Conservation (phyloP, 2,113 vertebrate genomes). For the Natator depressus region DNA sequence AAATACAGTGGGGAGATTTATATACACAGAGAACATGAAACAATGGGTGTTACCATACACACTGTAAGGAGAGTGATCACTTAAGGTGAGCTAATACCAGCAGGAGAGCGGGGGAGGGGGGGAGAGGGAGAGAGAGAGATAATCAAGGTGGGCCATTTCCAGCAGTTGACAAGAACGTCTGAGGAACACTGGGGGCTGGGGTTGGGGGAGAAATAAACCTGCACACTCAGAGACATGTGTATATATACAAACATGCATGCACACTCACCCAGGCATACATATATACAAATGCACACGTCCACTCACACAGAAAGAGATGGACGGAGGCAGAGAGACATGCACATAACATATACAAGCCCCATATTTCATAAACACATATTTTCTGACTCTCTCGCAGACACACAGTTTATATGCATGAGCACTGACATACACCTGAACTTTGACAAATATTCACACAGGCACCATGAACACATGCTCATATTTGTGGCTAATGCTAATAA, state of each 20-base stretch:
- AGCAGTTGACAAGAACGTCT: no score
- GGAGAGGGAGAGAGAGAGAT: no score
- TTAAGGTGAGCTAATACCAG: no score
- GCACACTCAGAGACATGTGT: neutral
- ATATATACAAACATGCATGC: neutral
- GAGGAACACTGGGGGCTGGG: no score
- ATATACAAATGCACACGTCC: neutral
- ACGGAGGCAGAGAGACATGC: neutral
- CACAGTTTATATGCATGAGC: neutral
- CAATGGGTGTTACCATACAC: no score
- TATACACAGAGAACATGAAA: no score
- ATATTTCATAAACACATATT: neutral
- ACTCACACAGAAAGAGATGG: neutral
- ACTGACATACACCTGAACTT: neutral
- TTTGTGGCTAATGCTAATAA: neutral
- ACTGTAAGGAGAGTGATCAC: no score
- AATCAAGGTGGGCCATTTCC: no score
- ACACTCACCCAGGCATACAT: neutral
- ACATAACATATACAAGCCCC: neutral
- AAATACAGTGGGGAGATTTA: no score
- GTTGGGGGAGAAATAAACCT: no score
- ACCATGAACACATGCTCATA: neutral
- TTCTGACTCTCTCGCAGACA: neutral
- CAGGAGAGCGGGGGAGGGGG: no score
- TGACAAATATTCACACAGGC: neutral